Evolutionary conservation across 2,113 vertebrate genomes (phyloP).

Genomic region (Bos javanicus): DNA sequence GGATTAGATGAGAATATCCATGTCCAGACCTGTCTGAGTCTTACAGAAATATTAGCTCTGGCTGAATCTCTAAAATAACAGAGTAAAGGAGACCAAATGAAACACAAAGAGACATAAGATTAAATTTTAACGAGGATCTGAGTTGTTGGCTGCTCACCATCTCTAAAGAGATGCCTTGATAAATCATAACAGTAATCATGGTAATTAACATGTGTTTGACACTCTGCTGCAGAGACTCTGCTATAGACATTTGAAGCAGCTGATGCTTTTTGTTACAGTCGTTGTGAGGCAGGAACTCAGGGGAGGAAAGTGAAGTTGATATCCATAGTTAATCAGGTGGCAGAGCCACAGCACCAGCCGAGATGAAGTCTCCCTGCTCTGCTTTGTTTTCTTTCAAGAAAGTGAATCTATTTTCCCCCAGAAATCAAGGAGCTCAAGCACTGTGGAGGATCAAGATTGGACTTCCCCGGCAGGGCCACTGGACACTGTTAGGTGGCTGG

Average conservation of each 20-base stretch:
- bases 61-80: conserved; percentile 57
- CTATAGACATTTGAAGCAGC: not conserved
- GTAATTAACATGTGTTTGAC: not conserved
- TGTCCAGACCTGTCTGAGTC: conserved; percentile 53
- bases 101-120: conserved; percentile 31
- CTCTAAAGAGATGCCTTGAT: not conserved
- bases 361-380: not conserved
- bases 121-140: conserved; percentile 33
- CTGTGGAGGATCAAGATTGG: not conserved
- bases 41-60: conserved; percentile 62
- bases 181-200: not conserved
- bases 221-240: not conserved
- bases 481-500: rapidly evolving
- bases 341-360: not conserved
- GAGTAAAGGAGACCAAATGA: conserved; percentile 33
- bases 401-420: not conserved
- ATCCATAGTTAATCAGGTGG: not conserved
- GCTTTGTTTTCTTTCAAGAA: not conserved
- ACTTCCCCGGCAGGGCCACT: not conserved
- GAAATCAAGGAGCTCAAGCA: not conserved
- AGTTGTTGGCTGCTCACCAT: not conserved
- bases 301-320: not conserved
- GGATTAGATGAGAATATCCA: conserved; percentile 43
- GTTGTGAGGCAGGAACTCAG: not conserved
- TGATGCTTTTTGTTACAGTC: not conserved